Percentiles rank a stretch among this genome's conserved stretches.
These are phyloP conservation scores for Myotis lucifugus DNA, from an alignment of 2,113 vertebrate species.

Conservation along the genomic window DNA sequence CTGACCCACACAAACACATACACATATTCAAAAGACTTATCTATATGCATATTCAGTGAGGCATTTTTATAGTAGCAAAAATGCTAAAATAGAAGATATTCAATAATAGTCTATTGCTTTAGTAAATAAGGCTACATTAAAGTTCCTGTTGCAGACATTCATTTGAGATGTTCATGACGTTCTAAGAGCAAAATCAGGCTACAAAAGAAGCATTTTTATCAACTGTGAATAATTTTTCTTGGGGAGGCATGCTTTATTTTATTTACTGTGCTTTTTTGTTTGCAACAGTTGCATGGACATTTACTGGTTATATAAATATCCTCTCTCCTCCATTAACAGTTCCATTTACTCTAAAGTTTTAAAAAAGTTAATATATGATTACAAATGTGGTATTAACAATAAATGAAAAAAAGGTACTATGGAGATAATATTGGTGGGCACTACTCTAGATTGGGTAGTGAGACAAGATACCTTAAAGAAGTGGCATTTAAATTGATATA, in stretches of 20 bases:
- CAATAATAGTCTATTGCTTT: not conserved
- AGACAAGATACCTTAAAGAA: not conserved
- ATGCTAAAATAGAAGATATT: not conserved
- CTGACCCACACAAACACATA: not conserved
- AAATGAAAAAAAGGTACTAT: not conserved
- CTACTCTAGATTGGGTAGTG: not conserved
- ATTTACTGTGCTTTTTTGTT: not conserved
- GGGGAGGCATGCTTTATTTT: not conserved
- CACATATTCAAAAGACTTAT: not conserved
- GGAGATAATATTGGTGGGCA: not conserved
- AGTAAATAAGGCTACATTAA: not conserved
- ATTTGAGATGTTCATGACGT: not conserved
- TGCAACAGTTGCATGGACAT: not conserved
- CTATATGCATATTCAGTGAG: not conserved
- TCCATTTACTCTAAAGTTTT: not conserved
- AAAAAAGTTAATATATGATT: not conserved
- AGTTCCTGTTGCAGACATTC: not conserved
- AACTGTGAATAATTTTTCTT: not conserved
- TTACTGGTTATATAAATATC: not conserved
- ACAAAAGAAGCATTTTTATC: not conserved
- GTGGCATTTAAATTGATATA: not conserved
- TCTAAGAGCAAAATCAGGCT: not conserved
- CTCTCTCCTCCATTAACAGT: too few species aligned
- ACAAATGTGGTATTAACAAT: not conserved
- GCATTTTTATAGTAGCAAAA: not conserved